Evolutionary conservation across 1,140 invertebrate genomes (phyloP).

Genomic region (Caenorhabditis briggsae): DNA sequence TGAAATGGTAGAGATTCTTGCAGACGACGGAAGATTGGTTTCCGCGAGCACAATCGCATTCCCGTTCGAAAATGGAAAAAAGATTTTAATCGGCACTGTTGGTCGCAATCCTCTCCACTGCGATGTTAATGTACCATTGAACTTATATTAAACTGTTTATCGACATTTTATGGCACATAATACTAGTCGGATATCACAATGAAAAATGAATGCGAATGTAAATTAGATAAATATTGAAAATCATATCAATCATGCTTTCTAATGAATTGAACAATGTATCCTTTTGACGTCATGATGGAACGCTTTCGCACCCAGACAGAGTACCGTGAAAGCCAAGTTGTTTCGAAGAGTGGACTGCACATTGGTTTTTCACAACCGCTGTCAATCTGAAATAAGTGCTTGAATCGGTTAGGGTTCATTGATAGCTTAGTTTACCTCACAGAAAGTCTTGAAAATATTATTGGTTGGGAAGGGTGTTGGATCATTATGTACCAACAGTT

Average conservation of each 20-base stretch:
- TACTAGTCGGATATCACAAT: conserved; percentile 14
- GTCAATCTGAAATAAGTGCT: conserved; percentile 22
- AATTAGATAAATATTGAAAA: background rate
- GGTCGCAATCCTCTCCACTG: background rate
- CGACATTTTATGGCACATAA: background rate
- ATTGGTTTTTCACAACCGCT: conserved; percentile 34
- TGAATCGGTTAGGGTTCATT: background rate
- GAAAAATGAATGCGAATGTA: background rate
- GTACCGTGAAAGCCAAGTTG: conserved; percentile 39
- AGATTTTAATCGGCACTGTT: conserved; percentile 3
- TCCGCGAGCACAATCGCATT: conserved; percentile 14
- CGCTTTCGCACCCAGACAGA: conserved; percentile 32
- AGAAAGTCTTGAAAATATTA: conserved; percentile 46
- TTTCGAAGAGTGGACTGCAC: conserved; percentile 44
- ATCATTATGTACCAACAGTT: conserved; percentile 44
- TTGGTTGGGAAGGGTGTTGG: conserved; percentile 40
- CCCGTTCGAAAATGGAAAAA: conserved; percentile 3
- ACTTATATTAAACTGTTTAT: background rate
- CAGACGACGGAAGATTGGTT: conserved; percentile 23
- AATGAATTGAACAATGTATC: conserved; percentile 41
- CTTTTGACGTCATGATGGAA: conserved; percentile 42
- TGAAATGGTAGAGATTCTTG: conserved; percentile 3
- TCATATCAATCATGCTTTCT: conserved; percentile 28
- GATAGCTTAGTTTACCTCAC: background rate
- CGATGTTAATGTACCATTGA: background rate